A percentile compares a stretch with the other conserved stretches of the same genome.
phyloP scores from a whole-genome alignment of 2,113 vertebrate species.

The Coptodon rendalli region DNA sequence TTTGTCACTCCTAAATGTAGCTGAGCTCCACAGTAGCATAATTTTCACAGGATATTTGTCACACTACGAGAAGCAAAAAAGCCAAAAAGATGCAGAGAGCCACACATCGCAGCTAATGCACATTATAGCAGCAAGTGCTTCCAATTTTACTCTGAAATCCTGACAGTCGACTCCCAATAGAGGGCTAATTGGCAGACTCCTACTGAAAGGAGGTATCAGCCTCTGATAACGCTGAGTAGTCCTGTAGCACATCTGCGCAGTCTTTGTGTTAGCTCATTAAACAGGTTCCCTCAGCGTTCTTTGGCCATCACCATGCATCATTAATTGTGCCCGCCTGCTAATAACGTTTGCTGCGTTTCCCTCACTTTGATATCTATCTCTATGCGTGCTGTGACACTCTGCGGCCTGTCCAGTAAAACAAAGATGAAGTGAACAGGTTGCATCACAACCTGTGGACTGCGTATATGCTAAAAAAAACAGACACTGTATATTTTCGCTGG shows the following conservation, averaged over 20 bases:
- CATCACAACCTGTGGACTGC: constrained; percentile 31
- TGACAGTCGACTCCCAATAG: constrained; percentile 24
- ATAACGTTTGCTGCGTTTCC: constrained; percentile 34
- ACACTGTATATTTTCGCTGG: constrained; percentile 3
- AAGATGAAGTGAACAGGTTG: background rate
- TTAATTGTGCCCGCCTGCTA: constrained; percentile 52
- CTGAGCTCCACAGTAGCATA: background rate
- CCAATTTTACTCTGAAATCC: constrained; percentile 2
- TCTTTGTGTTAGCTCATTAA: constrained; percentile 54
- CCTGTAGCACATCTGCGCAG: constrained; percentile 47
- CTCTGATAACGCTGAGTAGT: constrained; percentile 33
- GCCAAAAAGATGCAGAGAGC: background rate
- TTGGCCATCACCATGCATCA: constrained; percentile 52
- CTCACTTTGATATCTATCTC: constrained; percentile 36
- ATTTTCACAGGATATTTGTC: constrained; percentile 12
- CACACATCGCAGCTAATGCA: background rate
- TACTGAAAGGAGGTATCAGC: constrained; percentile 13
- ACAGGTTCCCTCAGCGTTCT: constrained; percentile 41
- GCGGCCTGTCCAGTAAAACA: background rate
- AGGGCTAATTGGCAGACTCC: constrained; percentile 43
- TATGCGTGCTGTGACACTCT: background rate
- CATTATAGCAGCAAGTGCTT: constrained; percentile 10
- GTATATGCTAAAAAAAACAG: background rate
- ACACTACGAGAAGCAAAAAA: background rate
- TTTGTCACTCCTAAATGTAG: constrained; percentile 25